Conservation (phyloP, 2,888 invertebrate species). For the Homarus gammarus region DNA sequence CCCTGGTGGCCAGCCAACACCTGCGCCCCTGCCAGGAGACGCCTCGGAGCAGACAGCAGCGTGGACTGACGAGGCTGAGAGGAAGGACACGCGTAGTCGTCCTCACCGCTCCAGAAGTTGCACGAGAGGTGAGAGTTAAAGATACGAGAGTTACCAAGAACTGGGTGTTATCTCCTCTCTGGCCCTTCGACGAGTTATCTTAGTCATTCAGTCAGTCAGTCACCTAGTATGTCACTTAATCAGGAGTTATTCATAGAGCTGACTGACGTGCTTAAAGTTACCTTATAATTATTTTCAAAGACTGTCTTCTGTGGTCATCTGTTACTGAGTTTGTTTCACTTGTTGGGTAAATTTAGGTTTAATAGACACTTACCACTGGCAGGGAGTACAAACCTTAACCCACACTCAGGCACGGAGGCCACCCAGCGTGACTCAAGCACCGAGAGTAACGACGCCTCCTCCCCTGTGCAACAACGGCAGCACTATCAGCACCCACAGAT, state of each 20-base stretch:
- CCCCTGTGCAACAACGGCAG: constrained; percentile 40
- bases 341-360: no score
- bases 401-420: not conserved
- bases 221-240: no score
- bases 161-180: no score
- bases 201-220: no score
- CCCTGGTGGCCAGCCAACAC: not conserved
- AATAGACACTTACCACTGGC: not conserved
- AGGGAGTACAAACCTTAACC: no score
- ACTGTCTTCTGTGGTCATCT: no score
- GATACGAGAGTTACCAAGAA: no score
- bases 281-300: no score
- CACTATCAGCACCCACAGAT: constrained; percentile 49
- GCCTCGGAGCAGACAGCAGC: not conserved
- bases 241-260: no score
- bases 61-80: constrained; percentile 11
- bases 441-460: constrained; percentile 56
- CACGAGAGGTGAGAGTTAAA: not conserved
- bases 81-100: constrained; percentile 29
- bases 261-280: no score
- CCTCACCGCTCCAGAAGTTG: constrained; percentile 35
- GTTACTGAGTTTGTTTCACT: no score
- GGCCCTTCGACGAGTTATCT: no score
- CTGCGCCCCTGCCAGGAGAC: not conserved
- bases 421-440: constrained; percentile 43